Evolutionary conservation across 2,888 invertebrate genomes (phyloP), one percentile per base, ranked within the genome.

Genomic region (Onchidella celtica): DNA sequence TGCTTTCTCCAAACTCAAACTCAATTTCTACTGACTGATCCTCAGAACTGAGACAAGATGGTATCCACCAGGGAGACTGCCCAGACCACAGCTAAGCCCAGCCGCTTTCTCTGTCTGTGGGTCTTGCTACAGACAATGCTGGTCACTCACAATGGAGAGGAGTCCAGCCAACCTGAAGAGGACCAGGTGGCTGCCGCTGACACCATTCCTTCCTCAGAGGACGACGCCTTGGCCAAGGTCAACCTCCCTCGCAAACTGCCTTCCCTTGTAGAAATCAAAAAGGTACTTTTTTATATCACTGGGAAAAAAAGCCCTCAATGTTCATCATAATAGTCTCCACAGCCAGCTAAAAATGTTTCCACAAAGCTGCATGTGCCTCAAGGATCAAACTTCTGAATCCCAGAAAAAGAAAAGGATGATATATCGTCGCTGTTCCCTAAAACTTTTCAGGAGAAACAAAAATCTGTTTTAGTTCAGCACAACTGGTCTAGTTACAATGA

Each of bases 221-320:
- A 83, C 29, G 80, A 79, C 38, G 66, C 79, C 21, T 78, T 85
- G 9, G 73, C 76, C 27, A 85, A 84, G 29, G 74, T 85, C n/a
- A 59, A 68, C 21, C 34, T 84, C 14, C 85, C 85, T n/a, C 57
- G 82, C n/a, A 78, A 88, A n/a, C 88, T 90, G 36, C 92, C 92
- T 11, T 85, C 90, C 11, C 86, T 89, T 38, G 83, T 91, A 1
- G 90, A 91, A 70, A 91, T 92, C 72, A 91, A 91, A 83, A 82
- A 74, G 77, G 78, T 78, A 77, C 63, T 21, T 63, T 14, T 66
- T n/a, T 21, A 63, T 21, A 24, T n/a, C n/a, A n/a, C n/a, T n/a
- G n/a, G n/a, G n/a, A n/a, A n/a, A n/a, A n/a, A n/a, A n/a, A n/a
- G n/a, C n/a, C n/a, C n/a, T n/a, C n/a, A n/a, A n/a, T n/a, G n/a